Evolutionary conservation across 2,113 vertebrate genomes (phyloP), one percentile per base, ranked within the genome.

Genomic region (Budorcas taxicolor): DNA sequence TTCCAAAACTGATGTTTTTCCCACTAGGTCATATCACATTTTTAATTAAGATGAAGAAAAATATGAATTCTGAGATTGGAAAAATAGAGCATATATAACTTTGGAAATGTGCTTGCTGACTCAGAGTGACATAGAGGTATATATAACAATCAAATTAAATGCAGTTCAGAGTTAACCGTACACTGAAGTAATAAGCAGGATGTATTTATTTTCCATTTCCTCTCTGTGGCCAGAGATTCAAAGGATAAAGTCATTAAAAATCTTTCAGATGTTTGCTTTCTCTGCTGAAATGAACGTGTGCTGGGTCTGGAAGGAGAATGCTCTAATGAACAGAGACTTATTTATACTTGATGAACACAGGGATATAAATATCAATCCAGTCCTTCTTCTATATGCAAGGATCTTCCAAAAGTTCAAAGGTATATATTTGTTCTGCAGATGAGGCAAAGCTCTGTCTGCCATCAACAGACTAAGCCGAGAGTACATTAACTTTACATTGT

Each of bases 191-290:
- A 80, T n/a, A 62, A 83, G 62, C 71, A 36, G 78, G 89, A 96
- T 91, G 3, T 87, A 93, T 97, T 95, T 96, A 96, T 94, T 96
- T 95, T 87, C 96, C 89, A 87, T 95, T 96, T 97, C 94, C 97
- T 97, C 43, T 91, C 67, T 93, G 67, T 58, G 93, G 76, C 92
- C 78, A 64, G 55, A 96, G 50, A 97, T 27, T 96, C 90, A 97
- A 96, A 97, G 87, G 58, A 97, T 92, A 84, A 91, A 91, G 80
- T 95, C 83, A 87, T 97, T 91, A 91, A 82, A 95, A 88, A 83
- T 67, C 43, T 87, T 84, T 84, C 33, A 19, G 74, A 89, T 52
- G 62, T 71, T 87, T 96, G 50, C 27, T 53, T 97, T 91, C 78
- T 52, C 60, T 31, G 62, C 29, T 50, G 71, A 67, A 45, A 53